Evolutionary conservation across 2,888 invertebrate genomes (phyloP), one percentile per base, ranked within the genome.

Genomic region (Diloba caeruleocephala): DNA sequence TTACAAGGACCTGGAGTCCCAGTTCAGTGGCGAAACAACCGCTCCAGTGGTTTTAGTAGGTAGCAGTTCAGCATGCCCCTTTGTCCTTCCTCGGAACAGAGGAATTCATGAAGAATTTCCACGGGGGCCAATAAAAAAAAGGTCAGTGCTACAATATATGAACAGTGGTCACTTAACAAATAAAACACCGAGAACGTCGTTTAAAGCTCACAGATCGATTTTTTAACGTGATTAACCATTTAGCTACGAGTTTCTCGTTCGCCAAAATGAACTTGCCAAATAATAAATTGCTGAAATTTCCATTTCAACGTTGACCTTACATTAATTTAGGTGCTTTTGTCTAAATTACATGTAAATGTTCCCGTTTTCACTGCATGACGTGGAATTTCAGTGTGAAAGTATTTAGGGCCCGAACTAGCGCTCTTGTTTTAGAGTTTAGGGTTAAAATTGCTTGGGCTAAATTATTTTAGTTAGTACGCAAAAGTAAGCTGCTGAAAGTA

Each of bases 281-380:
- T 32, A 28, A 52, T 38, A 44, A 44, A 29, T 38, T 33, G 28
- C 14, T 25, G 23, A 46, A 46, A 43, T 50, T 28, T 15, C 38
- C 43, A 34, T 52, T 41, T 8, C 10, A 34, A 44, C 32, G 42
- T 56, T 61, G 57, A 51, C 37, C 51, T 48, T 12, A 44, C 25
- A 29, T 43, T 36, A 23, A 36, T 58, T 51, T 25, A 31, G 34
- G 19, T 28, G 25, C 23, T 43, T 39, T 36, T 19, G 48, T 36
- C 28, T 29, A 36, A 62, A 41, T 39, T 38, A 17, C 42, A 39
- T 51, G 32, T 49, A 38, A 60, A 55, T 38, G 34, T 29, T 45
- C 17, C 21, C 9, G 26, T 36, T 13, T 10, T 26, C 1, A 37
- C 60, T 56, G 42, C 56, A 56, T 65, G 44, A 65, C 28, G 34